phyloP scores from a whole-genome alignment of 2,113 vertebrate genomes.

The Cottus gobio region DNA sequence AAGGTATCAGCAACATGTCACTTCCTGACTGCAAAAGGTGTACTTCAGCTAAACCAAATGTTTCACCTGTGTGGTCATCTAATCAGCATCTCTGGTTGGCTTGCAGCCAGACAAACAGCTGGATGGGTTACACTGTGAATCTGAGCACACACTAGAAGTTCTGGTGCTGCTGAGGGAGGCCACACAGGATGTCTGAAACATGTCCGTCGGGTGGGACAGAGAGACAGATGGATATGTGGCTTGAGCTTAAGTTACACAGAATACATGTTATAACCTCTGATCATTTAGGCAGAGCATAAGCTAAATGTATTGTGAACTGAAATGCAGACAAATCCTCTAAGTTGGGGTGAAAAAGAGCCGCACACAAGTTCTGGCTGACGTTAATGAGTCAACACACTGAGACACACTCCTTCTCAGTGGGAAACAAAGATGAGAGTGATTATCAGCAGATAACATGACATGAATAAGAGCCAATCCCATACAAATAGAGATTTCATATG shows the following conservation, averaged over 20 bases:
- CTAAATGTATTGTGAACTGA: not conserved
- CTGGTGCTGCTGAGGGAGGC: conserved; percentile 3
- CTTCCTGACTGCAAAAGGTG: conserved; percentile 14
- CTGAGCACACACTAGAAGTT: conserved; percentile 22
- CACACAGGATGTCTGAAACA: conserved; percentile 54
- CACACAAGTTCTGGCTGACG: conserved; percentile 20
- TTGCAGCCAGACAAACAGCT: conserved; percentile 10
- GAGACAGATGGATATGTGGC: not conserved
- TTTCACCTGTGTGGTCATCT: not conserved
- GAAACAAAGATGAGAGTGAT: conserved; percentile 33
- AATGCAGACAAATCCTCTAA: not conserved
- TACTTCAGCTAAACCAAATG: not conserved
- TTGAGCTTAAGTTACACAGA: not conserved
- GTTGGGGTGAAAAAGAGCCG: not conserved
- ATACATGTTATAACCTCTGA: not conserved
- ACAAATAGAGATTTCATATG: conserved; percentile 59
- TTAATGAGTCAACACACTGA: conserved; percentile 23
- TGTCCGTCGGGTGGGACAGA: conserved; percentile 10
- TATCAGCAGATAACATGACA: conserved; percentile 39
- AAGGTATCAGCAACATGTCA: not conserved
- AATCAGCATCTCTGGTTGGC: not conserved
- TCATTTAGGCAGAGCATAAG: not conserved
- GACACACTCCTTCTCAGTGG: conserved; percentile 25
- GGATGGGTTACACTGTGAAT: not conserved
- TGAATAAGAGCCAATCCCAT: conserved; percentile 33